A percentile compares a stretch with the other conserved stretches of the same genome.
These are phyloP conservation scores for Lucifuga dentata DNA, from an alignment of 2,113 vertebrate genomes.

Conservation along the genomic window DNA sequence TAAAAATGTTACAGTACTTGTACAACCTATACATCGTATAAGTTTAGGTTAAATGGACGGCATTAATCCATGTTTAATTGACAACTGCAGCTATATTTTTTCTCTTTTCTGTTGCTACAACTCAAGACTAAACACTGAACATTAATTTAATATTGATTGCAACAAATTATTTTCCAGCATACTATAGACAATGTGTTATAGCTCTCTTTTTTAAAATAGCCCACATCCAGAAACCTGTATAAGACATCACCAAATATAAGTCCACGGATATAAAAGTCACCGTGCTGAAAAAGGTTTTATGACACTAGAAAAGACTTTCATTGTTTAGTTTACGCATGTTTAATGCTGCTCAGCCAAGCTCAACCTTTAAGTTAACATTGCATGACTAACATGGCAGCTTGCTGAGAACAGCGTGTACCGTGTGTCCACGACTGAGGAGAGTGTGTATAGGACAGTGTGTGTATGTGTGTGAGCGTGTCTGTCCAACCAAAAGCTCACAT, in stretches of 20 bases:
- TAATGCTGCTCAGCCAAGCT: conserved; percentile 14
- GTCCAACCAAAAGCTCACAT: conserved; percentile 11
- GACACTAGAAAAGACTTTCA: neutral
- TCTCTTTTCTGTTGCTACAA: no score
- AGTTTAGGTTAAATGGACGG: no score
- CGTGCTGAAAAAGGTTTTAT: neutral
- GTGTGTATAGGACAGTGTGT: neutral
- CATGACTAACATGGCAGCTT: conserved; percentile 10
- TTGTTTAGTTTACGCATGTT: conserved; percentile 1
- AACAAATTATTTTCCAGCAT: no score
- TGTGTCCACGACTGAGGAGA: neutral
- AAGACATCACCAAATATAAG: neutral
- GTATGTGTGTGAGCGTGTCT: neutral
- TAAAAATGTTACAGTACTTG: no score
- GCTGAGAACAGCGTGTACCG: neutral
- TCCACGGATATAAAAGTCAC: neutral
- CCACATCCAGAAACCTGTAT: no score
- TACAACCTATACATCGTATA: no score
- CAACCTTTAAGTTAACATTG: conserved; percentile 9
- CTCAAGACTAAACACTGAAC: no score
- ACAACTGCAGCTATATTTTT: no score
- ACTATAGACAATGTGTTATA: no score
- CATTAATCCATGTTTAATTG: no score
- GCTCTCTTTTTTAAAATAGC: no score
- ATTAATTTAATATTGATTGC: no score